Base-by-base conservation (phyloP, 2,888 invertebrate species). In the Stenotaenia linearis region DNA sequence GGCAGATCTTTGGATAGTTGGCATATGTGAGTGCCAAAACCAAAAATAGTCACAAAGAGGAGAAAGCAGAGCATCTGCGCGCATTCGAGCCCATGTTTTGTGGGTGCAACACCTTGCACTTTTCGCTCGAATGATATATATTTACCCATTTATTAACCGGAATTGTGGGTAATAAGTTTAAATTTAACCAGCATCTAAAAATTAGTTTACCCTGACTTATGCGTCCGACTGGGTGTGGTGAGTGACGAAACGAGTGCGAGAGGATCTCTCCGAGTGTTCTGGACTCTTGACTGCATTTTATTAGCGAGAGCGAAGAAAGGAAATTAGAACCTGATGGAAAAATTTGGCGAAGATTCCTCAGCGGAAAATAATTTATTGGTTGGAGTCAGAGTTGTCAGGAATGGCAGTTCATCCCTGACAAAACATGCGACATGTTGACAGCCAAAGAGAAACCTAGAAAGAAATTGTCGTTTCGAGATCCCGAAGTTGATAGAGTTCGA, bases 391-490 rank as follows among this genome's bases (percentile, higher is more conserved):
- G 25, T 28, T 69, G 69, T 69, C 69, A 69, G 69, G 69, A 69
- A 69, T 69, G 69, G 69, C 23, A 25, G 69, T 69, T 69, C 69
- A 69, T 69, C 69, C 69, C 69, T 69, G 69, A 69, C 69, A 28
- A 28, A 69, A 28, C 76, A 32, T 35, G 76, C 76, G 76, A 32
- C 76, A 75, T 75, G 76, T 37, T 75, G 76, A 75, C 76, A 32
- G 37, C 87, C 84, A 83, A 85, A 83, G 91, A 90, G 84, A 88
- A 91, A 83, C 93, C 94, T 0, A 89, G 94, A 79, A 95, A 95
- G 86, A 95, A 95, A 85, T 87, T 95, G 12, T 95, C 94, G 9
- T 95, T 95, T 86, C 91, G 93, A 81, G 94, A 95, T 84, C 95
- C 95, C 2, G 93, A 93, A 87, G 91, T 92, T 77, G 88, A 91